A percentile compares a stretch with the other conserved stretches of the same genome.
These are phyloP conservation scores for Tapirus indicus DNA, from an alignment of 2,797 vertebrate species.

Conservation along the genomic window DNA sequence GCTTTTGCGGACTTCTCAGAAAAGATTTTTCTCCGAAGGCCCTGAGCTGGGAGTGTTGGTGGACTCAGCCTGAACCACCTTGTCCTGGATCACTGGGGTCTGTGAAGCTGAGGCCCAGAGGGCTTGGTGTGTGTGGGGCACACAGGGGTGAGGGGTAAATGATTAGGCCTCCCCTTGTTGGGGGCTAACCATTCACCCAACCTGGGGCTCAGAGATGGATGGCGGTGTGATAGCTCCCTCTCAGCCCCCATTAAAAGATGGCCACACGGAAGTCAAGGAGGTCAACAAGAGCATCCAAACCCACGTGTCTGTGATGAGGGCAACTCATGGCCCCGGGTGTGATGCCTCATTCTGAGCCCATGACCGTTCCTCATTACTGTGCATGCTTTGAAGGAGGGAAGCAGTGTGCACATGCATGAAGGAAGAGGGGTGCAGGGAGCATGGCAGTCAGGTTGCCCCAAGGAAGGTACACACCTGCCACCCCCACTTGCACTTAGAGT, in stretches of 20 bases:
- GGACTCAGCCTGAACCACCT: rapidly evolving
- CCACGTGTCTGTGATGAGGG: not conserved
- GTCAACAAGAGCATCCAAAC: rapidly evolving
- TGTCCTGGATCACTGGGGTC: no score
- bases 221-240: rapidly evolving
- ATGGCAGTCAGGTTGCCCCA: rapidly evolving
- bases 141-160: rapidly evolving
- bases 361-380: rapidly evolving
- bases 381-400: not conserved
- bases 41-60: not conserved
- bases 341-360: not conserved
- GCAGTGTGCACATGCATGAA: rapidly evolving
- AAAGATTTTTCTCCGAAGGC: not conserved
- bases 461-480: not conserved
- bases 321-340: rapidly evolving
- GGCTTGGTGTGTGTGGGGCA: not conserved
- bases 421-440: not conserved
- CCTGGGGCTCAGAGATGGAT: not conserved
- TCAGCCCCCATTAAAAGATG: rapidly evolving
- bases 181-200: not conserved
- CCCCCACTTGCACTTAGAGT: not conserved
- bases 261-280: not conserved
- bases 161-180: rapidly evolving
- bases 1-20: not conserved
- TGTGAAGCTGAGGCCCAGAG: not conserved